A percentile compares a stretch with the other conserved stretches of the same genome.
Conservation (phyloP, 2,113 vertebrate genomes). For the Notiomystis cincta region DNA sequence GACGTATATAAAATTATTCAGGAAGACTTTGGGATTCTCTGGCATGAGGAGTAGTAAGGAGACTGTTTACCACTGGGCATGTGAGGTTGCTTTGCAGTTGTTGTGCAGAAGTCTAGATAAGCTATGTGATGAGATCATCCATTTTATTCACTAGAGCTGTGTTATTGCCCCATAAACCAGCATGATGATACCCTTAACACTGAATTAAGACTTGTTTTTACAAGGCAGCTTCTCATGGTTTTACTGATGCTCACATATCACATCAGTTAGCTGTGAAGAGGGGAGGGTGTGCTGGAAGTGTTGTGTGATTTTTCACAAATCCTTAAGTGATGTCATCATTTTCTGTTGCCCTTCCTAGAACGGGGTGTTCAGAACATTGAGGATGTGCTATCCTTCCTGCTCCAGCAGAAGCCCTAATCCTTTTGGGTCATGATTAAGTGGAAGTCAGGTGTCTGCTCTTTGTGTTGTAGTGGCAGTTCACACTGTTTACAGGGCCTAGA, state of each 20-base stretch:
- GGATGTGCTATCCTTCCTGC: not conserved
- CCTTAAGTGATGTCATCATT: not conserved
- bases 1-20: not conserved
- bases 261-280: not conserved
- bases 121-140: not conserved
- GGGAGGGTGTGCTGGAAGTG: not conserved
- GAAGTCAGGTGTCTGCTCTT: not conserved
- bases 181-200: not conserved
- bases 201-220: constrained; percentile 49
- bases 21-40: not conserved
- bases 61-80: not conserved
- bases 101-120: not conserved
- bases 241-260: not conserved
- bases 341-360: not conserved
- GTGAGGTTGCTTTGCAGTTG: not conserved
- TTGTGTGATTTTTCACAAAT: not conserved
- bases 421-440: not conserved
- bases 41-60: not conserved
- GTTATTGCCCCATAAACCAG: constrained; percentile 50
- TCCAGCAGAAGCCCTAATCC: not conserved
- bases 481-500: not conserved
- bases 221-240: not conserved
- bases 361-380: not conserved
- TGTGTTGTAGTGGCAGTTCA: not conserved
- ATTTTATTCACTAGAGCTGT: not conserved